Percentiles rank a stretch among this genome's conserved stretches.
Conservation (phyloP, 2,113 vertebrate genomes). For the Tringa solitaria region DNA sequence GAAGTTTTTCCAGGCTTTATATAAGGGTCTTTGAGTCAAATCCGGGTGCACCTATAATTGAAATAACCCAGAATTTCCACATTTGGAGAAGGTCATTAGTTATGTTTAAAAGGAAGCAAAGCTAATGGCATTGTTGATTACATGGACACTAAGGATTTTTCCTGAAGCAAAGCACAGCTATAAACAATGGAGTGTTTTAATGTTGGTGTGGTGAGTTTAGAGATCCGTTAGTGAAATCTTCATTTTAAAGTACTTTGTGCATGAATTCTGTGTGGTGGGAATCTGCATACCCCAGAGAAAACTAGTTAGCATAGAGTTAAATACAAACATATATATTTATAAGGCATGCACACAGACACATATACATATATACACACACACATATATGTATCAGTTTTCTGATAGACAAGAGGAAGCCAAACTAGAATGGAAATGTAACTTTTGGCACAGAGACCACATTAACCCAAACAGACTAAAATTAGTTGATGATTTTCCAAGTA, state of each 20-base stretch:
- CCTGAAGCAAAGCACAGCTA: background rate
- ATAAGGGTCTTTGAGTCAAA: background rate
- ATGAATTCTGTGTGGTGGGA: background rate
- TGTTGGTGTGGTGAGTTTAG: background rate
- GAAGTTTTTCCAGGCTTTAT: background rate
- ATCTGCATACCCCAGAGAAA: background rate
- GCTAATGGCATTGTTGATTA: background rate
- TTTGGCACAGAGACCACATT: conserved; percentile 46
- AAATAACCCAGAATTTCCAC: background rate
- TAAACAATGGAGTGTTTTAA: background rate
- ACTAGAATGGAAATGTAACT: conserved; percentile 56
- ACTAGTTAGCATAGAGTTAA: background rate
- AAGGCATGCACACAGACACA: background rate
- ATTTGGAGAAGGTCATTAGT: background rate
- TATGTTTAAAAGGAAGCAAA: background rate
- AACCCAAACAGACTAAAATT: conserved; percentile 58
- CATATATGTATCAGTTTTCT: background rate
- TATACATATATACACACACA: fast-evolving
- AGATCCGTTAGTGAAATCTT: background rate
- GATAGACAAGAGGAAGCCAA: conserved; percentile 23
- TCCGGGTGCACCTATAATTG: background rate
- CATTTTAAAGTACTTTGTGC: background rate
- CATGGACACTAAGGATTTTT: background rate
- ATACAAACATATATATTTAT: background rate
- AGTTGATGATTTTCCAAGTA: conserved; percentile 60